Evolutionary conservation across 2,797 vertebrate genomes (phyloP), one percentile per base, ranked within the genome.

Genomic region (Netta rufina): DNA sequence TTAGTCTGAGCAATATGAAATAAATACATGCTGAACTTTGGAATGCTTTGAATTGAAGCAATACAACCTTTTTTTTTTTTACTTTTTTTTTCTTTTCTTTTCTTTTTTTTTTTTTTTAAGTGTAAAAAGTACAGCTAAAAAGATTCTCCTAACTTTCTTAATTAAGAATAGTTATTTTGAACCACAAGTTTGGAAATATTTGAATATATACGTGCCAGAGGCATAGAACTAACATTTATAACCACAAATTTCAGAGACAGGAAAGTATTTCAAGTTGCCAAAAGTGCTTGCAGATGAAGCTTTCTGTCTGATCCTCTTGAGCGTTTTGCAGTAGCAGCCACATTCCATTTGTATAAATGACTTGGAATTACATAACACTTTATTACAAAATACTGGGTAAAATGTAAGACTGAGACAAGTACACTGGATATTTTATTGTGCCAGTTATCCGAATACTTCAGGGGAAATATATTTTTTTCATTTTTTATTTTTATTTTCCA

Each of bases 251-350:
- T 97, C 84, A 94, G 91, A 95, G 96, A 95, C 92, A 96, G 97
- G 96, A 96, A 97, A 96, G 87, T 91, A 92, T 97, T 96, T 96
- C 21, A 78, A 91, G 60, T 64, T 97, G 97, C 96, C 97, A 97
- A 39, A 86, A 92, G 87, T 4, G 20, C 92, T 94, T 61, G 16
- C 70, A 75, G 93, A 96, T 74, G 82, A 92, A 97, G 72, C 83
- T 94, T 87, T 94, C 93, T 91, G 93, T 60, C 92, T 96, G 93
- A 95, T 97, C 93, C 89, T 92, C 71, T 70, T 32, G 91, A 95
- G 95, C 94, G 93, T 91, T 97, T 95, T 97, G 90, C 97, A 98
- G 97, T 96, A 95, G 94, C 95, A 96, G 80, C 81, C 87, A 84
- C 92, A 95, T 96, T 97, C 94, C 94, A n/a, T 86, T 78, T 75